These are phyloP conservation scores for Parambassis ranga DNA, from an alignment of 2,797 vertebrate species.

Conservation along the genomic window DNA sequence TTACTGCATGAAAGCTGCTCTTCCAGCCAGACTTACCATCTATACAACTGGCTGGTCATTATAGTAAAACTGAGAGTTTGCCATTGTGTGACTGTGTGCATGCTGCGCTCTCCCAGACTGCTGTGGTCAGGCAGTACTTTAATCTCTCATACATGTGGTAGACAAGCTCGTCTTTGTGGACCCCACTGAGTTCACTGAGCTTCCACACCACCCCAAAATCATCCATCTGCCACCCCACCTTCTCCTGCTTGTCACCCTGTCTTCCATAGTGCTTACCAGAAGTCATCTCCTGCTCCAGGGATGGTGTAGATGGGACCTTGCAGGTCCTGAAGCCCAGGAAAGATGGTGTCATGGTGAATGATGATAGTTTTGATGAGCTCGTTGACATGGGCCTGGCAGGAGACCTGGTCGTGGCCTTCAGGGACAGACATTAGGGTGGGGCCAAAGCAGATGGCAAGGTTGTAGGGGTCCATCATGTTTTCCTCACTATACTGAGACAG, in stretches of 20 bases:
- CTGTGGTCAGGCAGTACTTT: slow-evolving; percentile 56
- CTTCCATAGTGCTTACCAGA: slow-evolving; percentile 81
- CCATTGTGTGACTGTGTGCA: slow-evolving; percentile 20
- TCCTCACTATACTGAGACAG: slow-evolving; percentile 98
- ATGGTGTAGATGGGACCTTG: slow-evolving; percentile 89
- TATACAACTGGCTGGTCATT: slow-evolving; percentile 33
- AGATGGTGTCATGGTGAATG: slow-evolving; percentile 94
- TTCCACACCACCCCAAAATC: slow-evolving; percentile 38
- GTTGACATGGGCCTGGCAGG: slow-evolving; percentile 97
- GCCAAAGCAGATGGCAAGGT: slow-evolving; percentile 97
- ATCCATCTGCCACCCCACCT: neutral
- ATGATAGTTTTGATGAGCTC: slow-evolving; percentile 99
- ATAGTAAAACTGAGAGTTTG: slow-evolving; percentile 40
- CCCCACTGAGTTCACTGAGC: slow-evolving; percentile 15
- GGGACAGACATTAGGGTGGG: slow-evolving; percentile 97
- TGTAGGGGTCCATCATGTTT: slow-evolving; percentile 99
- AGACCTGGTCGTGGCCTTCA: slow-evolving; percentile 94
- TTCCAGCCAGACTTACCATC: neutral
- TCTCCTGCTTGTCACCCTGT: neutral
- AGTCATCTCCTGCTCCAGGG: slow-evolving; percentile 88
- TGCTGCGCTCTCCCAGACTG: slow-evolving; percentile 20
- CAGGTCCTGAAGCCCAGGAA: slow-evolving; percentile 88
- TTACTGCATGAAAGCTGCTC: neutral
- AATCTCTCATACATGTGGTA: slow-evolving; percentile 58
- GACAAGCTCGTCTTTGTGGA: slow-evolving; percentile 69